These are phyloP conservation scores for Rutilus rutilus DNA, from an alignment of 2,113 vertebrate species.

Conservation along the genomic window DNA sequence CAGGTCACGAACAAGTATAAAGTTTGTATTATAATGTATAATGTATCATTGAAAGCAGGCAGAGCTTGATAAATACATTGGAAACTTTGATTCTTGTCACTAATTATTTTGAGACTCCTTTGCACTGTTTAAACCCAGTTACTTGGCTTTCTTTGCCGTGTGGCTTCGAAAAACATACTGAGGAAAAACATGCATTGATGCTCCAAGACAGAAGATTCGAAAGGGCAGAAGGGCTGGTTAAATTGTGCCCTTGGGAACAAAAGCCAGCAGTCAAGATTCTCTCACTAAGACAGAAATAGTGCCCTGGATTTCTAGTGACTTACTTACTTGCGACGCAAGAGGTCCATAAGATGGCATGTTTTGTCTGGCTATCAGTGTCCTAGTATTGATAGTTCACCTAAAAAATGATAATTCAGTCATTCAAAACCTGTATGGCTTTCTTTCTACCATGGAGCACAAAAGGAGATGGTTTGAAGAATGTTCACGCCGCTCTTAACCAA, in stretches of 20 bases:
- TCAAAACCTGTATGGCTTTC: neutral
- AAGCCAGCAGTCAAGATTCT: conserved; percentile 38
- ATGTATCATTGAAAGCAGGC: conserved; percentile 11
- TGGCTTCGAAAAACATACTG: conserved; percentile 52
- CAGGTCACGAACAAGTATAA: neutral
- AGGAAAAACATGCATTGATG: neutral
- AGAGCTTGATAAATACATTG: conserved; percentile 54
- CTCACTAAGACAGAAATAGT: conserved; percentile 42
- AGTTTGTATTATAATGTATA: neutral
- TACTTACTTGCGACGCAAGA: conserved; percentile 2
- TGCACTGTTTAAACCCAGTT: conserved; percentile 78
- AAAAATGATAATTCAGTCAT: neutral
- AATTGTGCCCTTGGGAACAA: conserved; percentile 35
- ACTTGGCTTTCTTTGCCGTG: conserved; percentile 49
- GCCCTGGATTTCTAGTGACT: conserved; percentile 38
- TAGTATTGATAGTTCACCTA: neutral
- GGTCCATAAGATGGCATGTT: conserved; percentile 7
- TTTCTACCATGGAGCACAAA: neutral
- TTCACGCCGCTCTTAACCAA: neutral
- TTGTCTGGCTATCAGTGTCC: neutral
- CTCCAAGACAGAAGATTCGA: neutral
- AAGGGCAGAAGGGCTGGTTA: neutral
- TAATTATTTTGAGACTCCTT: conserved; percentile 73
- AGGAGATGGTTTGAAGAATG: neutral
- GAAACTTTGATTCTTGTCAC: conserved; percentile 63